phyloP scores from a whole-genome alignment of 2,113 vertebrate genomes.

The Steatornis caripensis region DNA sequence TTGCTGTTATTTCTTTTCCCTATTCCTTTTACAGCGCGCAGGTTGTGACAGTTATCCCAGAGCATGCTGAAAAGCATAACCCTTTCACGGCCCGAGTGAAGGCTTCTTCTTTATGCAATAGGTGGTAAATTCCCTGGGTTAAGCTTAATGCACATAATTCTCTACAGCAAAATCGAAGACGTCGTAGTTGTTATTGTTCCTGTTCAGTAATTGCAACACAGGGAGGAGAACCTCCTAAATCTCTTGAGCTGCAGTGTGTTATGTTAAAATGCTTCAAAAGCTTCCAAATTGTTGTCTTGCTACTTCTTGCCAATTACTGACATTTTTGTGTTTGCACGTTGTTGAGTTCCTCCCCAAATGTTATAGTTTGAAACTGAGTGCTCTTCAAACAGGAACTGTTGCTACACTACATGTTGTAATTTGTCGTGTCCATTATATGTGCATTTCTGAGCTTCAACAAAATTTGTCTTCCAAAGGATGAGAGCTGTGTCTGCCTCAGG shows the following conservation, averaged over 20 bases:
- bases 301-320: neutral
- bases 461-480: neutral
- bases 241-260: neutral
- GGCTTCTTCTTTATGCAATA: neutral
- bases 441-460: neutral
- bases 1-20: neutral
- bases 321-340: neutral
- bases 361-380: neutral
- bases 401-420: neutral
- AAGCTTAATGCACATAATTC: neutral
- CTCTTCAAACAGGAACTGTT: neutral
- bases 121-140: neutral
- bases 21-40: neutral
- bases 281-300: neutral
- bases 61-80: neutral
- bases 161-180: neutral
- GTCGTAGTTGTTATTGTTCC: neutral
- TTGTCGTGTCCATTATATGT: neutral
- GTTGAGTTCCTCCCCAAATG: neutral
- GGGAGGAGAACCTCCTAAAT: neutral
- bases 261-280: neutral
- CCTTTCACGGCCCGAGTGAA: neutral
- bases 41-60: neutral
- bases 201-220: neutral
- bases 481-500: neutral